These are phyloP conservation scores for Telmatherina bonti DNA, from an alignment of 2,797 vertebrate genomes.

Conservation along the genomic window DNA sequence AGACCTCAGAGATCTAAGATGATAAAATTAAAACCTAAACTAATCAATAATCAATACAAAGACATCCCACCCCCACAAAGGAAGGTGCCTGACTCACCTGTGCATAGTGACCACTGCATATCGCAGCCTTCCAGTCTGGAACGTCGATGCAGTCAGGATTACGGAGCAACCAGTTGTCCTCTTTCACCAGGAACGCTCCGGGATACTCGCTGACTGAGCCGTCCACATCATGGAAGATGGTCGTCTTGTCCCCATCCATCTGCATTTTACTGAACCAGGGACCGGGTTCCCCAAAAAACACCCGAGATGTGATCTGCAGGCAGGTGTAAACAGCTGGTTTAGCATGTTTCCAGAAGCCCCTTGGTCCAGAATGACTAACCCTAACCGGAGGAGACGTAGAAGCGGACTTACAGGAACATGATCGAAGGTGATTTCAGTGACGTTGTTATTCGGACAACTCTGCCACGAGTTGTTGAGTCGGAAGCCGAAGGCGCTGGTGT, in stretches of 20 bases:
- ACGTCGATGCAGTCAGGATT: conserved; percentile 95
- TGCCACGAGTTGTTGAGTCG: conserved; percentile 98
- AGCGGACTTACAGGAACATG: conserved; percentile 89
- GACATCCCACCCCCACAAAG: no score
- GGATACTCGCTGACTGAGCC: conserved; percentile 96
- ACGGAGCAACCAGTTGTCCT: conserved; percentile 96
- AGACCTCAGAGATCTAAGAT: no score
- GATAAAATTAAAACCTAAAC: no score
- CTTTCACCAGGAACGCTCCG: conserved; percentile 94
- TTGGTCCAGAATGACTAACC: no score
- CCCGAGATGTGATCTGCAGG: conserved; percentile 91
- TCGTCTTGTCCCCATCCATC: conserved; percentile 97
- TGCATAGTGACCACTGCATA: conserved; percentile 94
- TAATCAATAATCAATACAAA: no score
- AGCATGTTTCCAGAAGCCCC: not conserved
- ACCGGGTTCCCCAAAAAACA: conserved; percentile 96
- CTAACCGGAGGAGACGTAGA: no score
- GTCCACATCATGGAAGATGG: conserved; percentile 93
- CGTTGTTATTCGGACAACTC: conserved; percentile 97
- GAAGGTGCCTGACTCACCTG: conserved; percentile 86
- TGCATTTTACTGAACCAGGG: conserved; percentile 95
- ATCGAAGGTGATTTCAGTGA: conserved; percentile 88
- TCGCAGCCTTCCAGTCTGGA: conserved; percentile 94
- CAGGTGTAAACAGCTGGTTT: not conserved
- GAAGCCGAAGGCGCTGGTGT: conserved; percentile 95